Conservation (phyloP, 2,113 vertebrate species). For the Morone chrysops region DNA sequence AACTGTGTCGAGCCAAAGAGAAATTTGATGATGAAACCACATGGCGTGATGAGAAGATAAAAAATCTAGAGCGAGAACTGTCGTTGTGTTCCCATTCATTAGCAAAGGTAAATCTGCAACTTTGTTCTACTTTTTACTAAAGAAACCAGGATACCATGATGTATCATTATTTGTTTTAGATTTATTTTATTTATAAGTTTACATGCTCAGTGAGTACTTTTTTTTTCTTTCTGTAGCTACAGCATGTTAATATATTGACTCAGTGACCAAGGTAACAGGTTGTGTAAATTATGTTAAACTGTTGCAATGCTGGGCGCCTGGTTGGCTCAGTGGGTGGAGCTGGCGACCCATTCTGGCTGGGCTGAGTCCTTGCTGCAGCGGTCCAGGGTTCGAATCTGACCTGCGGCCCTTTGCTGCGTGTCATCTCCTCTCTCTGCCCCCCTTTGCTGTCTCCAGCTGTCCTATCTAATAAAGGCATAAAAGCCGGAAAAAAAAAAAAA, state of each 20-base stretch:
- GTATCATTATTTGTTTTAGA: neutral
- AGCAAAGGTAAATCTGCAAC: conserved; percentile 51
- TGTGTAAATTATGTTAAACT: neutral
- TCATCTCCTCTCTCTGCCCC: too few relatives aligned
- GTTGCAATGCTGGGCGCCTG: neutral
- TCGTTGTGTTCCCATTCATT: conserved; percentile 63
- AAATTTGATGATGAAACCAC: conserved; percentile 60
- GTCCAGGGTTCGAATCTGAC: too few relatives aligned
- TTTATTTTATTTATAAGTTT: neutral
- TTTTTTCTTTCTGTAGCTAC: neutral
- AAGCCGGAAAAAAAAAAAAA: neutral
- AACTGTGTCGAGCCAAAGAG: conserved; percentile 58
- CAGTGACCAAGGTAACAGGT: neutral
- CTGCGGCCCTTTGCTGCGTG: too few relatives aligned
- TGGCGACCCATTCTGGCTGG: too few relatives aligned
- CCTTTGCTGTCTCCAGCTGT: too few relatives aligned
- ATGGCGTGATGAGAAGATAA: conserved; percentile 70
- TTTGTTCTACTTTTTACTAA: neutral
- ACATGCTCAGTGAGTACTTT: neutral
- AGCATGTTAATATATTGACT: neutral
- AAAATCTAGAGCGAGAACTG: conserved; percentile 62
- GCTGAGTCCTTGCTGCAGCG: too few relatives aligned
- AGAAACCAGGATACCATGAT: neutral
- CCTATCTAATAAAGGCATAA: too few relatives aligned
- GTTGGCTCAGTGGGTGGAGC: too few relatives aligned